A percentile compares a stretch with the other conserved stretches of the same genome.
Conservation (phyloP, 2,797 vertebrate genomes). For the Gallirallus australis region DNA sequence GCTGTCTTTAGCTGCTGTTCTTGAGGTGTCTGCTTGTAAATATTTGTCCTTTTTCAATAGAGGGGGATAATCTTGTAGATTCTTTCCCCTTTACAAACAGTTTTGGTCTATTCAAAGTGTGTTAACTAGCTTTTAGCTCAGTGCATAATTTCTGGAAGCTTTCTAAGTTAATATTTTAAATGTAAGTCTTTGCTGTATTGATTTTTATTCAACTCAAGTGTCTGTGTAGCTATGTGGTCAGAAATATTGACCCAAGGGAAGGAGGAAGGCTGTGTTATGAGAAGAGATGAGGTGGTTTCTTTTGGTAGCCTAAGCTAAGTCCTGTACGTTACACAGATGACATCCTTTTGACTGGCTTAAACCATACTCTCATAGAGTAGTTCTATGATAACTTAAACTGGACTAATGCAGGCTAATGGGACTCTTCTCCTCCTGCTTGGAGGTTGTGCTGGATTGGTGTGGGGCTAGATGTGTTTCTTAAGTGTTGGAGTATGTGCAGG, state of each 20-base stretch:
- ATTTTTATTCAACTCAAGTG: neutral
- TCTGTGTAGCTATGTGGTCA: neutral
- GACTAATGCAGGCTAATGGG: neutral
- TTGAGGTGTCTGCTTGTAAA: neutral
- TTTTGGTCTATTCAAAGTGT: neutral
- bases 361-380: neutral
- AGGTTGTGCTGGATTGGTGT: neutral
- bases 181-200: no score
- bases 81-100: neutral
- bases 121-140: neutral
- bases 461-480: neutral
- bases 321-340: accelerated
- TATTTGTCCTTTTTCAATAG: neutral
- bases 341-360: neutral
- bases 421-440: neutral
- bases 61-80: neutral
- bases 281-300: neutral
- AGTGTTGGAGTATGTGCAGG: no score
- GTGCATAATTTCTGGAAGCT: neutral
- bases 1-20: accelerated
- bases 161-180: neutral
- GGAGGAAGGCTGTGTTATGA: neutral
- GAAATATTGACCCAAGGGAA: neutral
- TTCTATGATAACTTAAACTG: neutral
- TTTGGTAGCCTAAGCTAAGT: neutral